These are phyloP conservation scores for Lepus oiostolus DNA, from an alignment of 2,797 vertebrate species.

Conservation along the genomic window DNA sequence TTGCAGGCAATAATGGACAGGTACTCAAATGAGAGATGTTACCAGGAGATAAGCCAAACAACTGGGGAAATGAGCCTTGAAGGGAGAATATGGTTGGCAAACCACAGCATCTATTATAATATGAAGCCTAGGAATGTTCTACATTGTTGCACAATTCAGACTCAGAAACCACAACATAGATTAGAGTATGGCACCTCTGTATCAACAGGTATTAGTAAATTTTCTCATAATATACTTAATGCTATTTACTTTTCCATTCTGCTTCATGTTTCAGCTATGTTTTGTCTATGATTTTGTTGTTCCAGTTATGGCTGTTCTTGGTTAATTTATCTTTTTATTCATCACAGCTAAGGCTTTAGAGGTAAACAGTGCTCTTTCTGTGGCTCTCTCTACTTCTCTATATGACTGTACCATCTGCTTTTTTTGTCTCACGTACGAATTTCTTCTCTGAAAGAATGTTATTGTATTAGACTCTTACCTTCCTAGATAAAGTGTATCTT, in stretches of 20 bases:
- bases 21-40: not conserved
- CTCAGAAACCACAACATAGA: not conserved
- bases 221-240: not conserved
- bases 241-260: not conserved
- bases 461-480: not conserved
- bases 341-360: not conserved
- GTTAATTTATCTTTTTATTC: conserved; percentile 37
- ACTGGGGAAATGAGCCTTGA: not conserved
- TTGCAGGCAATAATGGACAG: not conserved
- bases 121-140: not conserved
- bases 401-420: not conserved
- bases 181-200: not conserved
- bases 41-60: not conserved
- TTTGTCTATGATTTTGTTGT: conserved; percentile 14
- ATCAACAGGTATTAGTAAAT: not conserved
- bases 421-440: conserved; percentile 22
- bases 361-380: not conserved
- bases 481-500: not conserved
- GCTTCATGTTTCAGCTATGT: not conserved
- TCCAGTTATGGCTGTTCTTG: not conserved
- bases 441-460: not conserved
- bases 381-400: not conserved
- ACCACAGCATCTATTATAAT: not conserved
- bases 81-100: not conserved
- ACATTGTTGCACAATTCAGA: not conserved